These are phyloP conservation scores for Cinclus cinclus DNA, from an alignment of 2,113 vertebrate genomes.

Conservation along the genomic window DNA sequence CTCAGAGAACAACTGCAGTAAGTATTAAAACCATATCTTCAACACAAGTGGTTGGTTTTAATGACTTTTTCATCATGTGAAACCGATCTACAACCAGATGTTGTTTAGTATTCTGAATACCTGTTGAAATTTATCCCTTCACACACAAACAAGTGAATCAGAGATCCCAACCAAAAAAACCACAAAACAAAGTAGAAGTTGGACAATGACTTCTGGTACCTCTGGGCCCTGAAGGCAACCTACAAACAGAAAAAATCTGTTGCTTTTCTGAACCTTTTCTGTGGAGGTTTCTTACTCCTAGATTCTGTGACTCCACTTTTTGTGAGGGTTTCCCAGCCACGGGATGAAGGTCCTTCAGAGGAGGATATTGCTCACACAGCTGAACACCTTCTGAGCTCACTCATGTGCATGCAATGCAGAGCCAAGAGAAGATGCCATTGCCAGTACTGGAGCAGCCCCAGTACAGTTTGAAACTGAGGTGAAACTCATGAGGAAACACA, in stretches of 20 bases:
- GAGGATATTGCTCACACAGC: not conserved
- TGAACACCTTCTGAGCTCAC: not conserved
- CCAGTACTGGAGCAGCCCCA: not conserved
- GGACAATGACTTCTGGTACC: not conserved
- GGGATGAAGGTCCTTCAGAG: not conserved
- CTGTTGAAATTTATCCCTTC: not conserved
- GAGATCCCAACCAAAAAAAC: not conserved
- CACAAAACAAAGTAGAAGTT: not conserved
- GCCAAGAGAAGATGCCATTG: not conserved
- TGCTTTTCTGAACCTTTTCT: not conserved
- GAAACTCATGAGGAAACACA: not conserved
- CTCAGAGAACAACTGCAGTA: not conserved
- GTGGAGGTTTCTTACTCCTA: not conserved
- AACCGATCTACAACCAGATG: not conserved
- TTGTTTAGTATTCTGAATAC: not conserved
- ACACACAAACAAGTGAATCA: not conserved
- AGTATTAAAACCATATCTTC: not conserved
- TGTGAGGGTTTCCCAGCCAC: not conserved
- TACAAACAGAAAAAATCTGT: not conserved
- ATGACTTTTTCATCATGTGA: not conserved
- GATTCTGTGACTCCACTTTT: not conserved
- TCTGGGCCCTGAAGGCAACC: not conserved
- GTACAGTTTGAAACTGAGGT: not conserved
- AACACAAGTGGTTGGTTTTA: not conserved
- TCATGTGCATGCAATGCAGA: fast-evolving